Evolutionary conservation across 2,113 vertebrate species (phyloP).

Genomic region (Egretta garzetta): DNA sequence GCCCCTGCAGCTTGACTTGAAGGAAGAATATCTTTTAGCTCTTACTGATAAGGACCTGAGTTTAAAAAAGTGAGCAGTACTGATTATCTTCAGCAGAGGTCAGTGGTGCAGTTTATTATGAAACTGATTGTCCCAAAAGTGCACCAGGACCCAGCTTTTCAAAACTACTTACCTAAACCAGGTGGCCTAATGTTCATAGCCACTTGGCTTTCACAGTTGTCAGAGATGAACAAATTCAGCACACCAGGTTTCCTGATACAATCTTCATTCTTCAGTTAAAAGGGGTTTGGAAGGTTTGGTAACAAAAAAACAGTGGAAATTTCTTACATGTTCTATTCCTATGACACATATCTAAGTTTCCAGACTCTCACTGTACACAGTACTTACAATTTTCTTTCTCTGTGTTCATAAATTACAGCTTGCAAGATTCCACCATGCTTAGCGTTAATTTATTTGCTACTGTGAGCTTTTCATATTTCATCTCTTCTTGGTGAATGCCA

Average conservation of each 20-base stretch:
- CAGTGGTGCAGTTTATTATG: background rate
- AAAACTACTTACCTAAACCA: background rate
- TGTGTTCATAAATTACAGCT: background rate
- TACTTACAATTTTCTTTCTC: background rate
- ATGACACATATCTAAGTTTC: background rate
- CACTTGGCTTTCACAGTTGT: background rate
- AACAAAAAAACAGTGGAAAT: background rate
- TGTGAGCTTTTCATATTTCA: background rate
- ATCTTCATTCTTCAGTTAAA: background rate
- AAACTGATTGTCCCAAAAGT: background rate
- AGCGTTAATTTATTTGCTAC: background rate
- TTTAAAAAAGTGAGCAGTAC: background rate
- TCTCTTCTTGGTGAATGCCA: background rate
- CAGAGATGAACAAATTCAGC: background rate
- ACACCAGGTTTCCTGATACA: background rate
- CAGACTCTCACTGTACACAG: background rate
- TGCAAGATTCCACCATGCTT: background rate
- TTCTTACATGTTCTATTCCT: background rate
- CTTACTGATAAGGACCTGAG: background rate
- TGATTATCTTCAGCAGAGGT: constrained; percentile 42
- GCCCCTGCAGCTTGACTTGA: background rate
- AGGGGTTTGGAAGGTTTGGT: background rate
- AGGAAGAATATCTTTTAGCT: background rate
- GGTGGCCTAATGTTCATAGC: background rate
- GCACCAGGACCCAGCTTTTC: background rate